Conservation (phyloP, 2,797 vertebrate species). For the Microctenopoma stevenorrisi region DNA sequence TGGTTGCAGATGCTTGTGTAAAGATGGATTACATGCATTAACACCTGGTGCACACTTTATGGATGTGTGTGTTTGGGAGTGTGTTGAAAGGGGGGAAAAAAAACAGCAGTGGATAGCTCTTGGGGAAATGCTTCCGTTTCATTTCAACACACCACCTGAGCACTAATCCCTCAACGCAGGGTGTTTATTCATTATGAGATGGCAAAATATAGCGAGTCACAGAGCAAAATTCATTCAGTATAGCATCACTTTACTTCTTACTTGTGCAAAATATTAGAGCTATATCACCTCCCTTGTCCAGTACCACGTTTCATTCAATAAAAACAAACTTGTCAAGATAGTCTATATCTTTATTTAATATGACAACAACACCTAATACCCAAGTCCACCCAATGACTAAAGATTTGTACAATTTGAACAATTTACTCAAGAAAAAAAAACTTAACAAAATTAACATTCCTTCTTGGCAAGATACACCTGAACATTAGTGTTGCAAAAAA, state of each 20-base stretch:
- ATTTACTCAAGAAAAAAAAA: constrained; percentile 74
- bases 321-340: constrained; percentile 66
- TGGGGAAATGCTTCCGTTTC: constrained; percentile 62
- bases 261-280: constrained; percentile 5
- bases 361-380: constrained; percentile 82
- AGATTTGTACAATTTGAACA: constrained; percentile 82
- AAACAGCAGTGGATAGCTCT: constrained; percentile 45
- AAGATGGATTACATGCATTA: constrained; percentile 74
- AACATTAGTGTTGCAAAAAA: constrained; percentile 76
- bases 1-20: constrained; percentile 74
- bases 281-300: background rate
- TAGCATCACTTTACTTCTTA: background rate
- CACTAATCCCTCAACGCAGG: constrained; percentile 56
- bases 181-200: constrained; percentile 55
- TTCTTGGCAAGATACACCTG: constrained; percentile 69
- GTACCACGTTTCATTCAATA: constrained; percentile 8
- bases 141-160: constrained; percentile 77
- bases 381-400: constrained; percentile 76
- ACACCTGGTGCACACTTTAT: constrained; percentile 64
- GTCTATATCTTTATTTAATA: constrained; percentile 81
- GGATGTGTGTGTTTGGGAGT: constrained; percentile 20
- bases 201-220: constrained; percentile 26
- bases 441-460: constrained; percentile 72
- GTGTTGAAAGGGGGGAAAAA: background rate
- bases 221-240: constrained; percentile 36